Conservation (phyloP, 2,888 invertebrate species). For the Lasioglossum figueresi region DNA sequence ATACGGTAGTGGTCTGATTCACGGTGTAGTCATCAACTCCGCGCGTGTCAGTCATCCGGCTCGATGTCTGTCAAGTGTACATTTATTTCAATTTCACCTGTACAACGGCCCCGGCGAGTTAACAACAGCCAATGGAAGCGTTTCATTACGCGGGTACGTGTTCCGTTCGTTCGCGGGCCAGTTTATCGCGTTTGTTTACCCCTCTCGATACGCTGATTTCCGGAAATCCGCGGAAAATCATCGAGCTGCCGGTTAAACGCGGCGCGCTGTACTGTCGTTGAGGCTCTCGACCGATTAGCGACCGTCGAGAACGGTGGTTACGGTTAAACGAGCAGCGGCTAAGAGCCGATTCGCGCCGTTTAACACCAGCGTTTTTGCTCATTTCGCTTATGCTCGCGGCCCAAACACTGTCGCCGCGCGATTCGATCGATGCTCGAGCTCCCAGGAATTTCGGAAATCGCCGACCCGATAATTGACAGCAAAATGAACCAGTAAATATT, state of each 20-base stretch:
- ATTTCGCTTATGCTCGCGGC: neutral
- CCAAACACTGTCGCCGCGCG: neutral
- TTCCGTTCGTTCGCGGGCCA: constrained; percentile 19
- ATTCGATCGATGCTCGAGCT: neutral
- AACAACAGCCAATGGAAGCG: constrained; percentile 67
- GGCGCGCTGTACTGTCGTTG: neutral
- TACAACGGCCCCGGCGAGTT: constrained; percentile 36
- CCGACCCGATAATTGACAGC: neutral
- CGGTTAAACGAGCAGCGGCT: constrained; percentile 16
- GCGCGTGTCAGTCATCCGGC: neutral
- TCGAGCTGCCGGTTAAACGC: constrained; percentile 32
- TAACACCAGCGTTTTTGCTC: constrained; percentile 2
- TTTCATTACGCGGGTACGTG: constrained; percentile 64
- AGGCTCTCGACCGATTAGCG: constrained; percentile 20
- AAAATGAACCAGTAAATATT: neutral
- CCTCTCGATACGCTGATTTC: constrained; percentile 52
- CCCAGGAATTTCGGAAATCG: neutral
- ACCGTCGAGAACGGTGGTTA: neutral
- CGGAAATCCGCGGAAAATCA: constrained; percentile 63
- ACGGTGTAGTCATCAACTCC: neutral
- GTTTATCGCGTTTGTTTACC: constrained; percentile 38
- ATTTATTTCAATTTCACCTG: constrained; percentile 3
- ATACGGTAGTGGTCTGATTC: too few species aligned
- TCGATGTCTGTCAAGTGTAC: neutral
- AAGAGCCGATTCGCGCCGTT: constrained; percentile 13